phyloP scores from a whole-genome alignment of 2,797 vertebrate species.

The Sciurus vulgaris region DNA sequence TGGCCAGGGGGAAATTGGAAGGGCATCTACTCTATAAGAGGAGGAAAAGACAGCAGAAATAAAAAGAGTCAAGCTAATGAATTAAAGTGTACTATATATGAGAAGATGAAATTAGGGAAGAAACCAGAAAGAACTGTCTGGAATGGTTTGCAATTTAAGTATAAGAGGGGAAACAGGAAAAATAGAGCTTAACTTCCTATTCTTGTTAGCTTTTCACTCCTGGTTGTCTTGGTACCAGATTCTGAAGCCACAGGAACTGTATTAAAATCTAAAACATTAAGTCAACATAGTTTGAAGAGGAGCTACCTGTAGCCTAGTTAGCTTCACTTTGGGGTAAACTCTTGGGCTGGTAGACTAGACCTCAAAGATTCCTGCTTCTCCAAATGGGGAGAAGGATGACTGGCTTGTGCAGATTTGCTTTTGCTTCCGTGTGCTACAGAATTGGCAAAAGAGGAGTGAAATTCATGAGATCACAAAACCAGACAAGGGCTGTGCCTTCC shows the following conservation, averaged over 20 bases:
- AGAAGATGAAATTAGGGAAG: neutral
- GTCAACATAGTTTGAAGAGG: neutral
- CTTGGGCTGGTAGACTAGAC: neutral
- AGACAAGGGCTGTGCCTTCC: neutral
- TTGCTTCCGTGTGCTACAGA: neutral
- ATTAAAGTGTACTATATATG: neutral
- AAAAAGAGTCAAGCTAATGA: neutral
- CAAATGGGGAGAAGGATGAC: neutral
- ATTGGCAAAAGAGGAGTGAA: neutral
- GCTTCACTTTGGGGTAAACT: neutral
- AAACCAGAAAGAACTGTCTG: neutral
- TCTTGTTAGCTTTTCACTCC: neutral
- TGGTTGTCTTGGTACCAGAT: neutral
- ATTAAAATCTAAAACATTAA: conserved; percentile 4
- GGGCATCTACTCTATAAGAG: neutral
- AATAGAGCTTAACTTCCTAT: neutral
- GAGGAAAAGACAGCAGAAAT: neutral
- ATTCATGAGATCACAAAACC: neutral
- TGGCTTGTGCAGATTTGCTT: neutral
- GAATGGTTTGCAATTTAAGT: neutral
- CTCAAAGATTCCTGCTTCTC: neutral
- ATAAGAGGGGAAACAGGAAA: neutral
- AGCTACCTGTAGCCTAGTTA: neutral
- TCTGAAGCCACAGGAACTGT: neutral
- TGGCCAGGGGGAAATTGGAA: neutral